These are phyloP conservation scores for Pteronotus mesoamericanus DNA, from an alignment of 2,797 vertebrate species.

Conservation along the genomic window DNA sequence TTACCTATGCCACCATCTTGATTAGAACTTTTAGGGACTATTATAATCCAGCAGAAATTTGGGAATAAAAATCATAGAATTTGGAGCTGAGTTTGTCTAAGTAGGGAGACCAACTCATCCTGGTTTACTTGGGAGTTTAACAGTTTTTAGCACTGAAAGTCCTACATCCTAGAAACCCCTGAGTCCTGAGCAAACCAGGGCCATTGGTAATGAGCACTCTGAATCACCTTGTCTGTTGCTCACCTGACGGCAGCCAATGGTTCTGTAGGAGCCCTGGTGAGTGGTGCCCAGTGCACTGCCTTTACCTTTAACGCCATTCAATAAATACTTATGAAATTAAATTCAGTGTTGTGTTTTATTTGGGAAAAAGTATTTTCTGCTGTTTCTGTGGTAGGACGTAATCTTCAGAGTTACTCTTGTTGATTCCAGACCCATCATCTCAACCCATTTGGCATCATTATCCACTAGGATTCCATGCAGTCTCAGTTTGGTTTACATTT, in stretches of 20 bases:
- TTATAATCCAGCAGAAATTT: background rate
- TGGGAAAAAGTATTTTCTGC: background rate
- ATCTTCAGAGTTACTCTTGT: background rate
- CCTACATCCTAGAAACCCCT: background rate
- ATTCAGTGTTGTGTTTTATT: background rate
- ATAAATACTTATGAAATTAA: background rate
- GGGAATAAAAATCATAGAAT: background rate
- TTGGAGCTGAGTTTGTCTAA: background rate
- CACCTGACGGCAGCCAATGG: background rate
- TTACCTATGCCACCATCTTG: background rate
- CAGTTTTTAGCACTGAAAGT: background rate
- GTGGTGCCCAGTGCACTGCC: background rate
- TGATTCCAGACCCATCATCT: background rate
- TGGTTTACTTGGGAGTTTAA: background rate
- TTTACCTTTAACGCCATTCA: background rate
- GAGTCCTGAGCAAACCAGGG: background rate
- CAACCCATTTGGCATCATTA: background rate
- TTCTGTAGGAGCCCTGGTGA: background rate
- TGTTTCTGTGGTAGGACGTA: background rate
- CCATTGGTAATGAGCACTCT: background rate
- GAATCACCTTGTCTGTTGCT: no score
- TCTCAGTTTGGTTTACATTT: background rate
- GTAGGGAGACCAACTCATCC: background rate
- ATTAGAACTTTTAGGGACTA: background rate
- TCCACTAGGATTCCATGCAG: background rate